Percentiles rank a stretch among this genome's conserved stretches.
These are phyloP conservation scores for Microtus richardsoni DNA, from an alignment of 2,113 vertebrate genomes.

Conservation along the genomic window DNA sequence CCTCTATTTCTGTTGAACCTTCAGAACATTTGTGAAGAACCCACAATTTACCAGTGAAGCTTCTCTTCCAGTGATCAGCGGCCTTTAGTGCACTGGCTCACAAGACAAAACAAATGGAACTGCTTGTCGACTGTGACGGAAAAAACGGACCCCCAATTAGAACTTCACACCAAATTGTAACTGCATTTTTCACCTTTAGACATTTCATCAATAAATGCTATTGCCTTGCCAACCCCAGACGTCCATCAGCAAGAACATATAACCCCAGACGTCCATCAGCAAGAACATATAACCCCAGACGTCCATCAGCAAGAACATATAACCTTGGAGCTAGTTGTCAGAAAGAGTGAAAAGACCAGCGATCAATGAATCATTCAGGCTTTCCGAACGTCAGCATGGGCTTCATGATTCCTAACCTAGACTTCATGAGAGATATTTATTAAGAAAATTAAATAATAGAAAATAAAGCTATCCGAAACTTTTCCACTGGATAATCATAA, in stretches of 20 bases:
- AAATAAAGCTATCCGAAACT: neutral
- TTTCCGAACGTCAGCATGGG: neutral
- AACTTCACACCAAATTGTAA: constrained; percentile 54
- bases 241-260: constrained; percentile 41
- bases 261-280: too few species aligned
- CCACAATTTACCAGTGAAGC: neutral
- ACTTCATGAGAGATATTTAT: neutral
- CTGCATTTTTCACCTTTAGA: constrained; percentile 45
- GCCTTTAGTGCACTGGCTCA: constrained; percentile 5
- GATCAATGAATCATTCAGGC: constrained; percentile 57
- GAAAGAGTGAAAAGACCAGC: neutral
- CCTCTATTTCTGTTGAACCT: neutral
- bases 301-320: constrained; percentile 37
- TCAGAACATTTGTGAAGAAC: neutral
- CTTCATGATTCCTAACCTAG: constrained; percentile 33
- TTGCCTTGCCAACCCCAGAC: neutral
- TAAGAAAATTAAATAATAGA: constrained; percentile 21
- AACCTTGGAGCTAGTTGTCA: constrained; percentile 55
- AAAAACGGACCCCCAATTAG: constrained; percentile 39
- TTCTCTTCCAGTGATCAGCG: neutral
- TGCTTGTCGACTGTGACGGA: constrained; percentile 31
- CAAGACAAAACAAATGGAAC: constrained; percentile 56
- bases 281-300: constrained; percentile 1
- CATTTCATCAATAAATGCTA: constrained; percentile 65
- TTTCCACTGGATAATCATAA: neutral